Conservation (phyloP, 2,797 vertebrate species). For the Meriones psammophilus region DNA sequence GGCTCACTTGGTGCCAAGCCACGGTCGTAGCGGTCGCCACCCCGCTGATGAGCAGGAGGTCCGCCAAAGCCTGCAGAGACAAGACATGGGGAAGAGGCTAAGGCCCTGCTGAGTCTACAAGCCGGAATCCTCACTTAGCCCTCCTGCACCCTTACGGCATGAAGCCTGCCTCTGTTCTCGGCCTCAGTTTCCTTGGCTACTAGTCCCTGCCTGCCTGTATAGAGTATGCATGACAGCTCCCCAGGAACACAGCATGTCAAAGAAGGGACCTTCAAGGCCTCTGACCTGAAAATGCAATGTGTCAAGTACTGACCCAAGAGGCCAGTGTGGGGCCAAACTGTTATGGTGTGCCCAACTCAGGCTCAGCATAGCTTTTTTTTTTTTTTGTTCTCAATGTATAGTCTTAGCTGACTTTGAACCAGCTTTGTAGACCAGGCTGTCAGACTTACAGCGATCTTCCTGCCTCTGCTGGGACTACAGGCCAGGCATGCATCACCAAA, state of each 20-base stretch:
- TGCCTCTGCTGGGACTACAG: not conserved
- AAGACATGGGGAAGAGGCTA: not conserved
- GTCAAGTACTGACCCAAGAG: not conserved
- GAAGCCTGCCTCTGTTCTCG: not conserved
- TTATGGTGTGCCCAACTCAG: no score
- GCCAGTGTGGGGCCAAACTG: no score
- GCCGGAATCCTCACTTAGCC: no score
- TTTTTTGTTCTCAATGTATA: not conserved
- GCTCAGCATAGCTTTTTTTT: not conserved
- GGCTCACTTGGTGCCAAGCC: constrained; percentile 88
- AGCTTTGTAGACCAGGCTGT: not conserved
- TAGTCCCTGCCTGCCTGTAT: not conserved
- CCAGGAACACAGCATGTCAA: no score
- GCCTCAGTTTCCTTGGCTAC: not conserved
- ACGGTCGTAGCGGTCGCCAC: constrained; percentile 83
- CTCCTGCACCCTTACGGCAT: not conserved
- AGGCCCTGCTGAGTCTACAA: not conserved
- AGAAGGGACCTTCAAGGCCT: not conserved
- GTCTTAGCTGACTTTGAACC: not conserved
- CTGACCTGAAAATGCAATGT: not conserved
- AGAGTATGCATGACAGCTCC: no score
- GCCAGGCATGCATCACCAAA: not conserved
- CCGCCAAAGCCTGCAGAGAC: constrained; percentile 86
- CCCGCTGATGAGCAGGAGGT: constrained; percentile 85
- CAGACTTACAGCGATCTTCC: not conserved